phyloP scores from a whole-genome alignment of 2,797 vertebrate genomes.

The Leptatherina wallacei region DNA sequence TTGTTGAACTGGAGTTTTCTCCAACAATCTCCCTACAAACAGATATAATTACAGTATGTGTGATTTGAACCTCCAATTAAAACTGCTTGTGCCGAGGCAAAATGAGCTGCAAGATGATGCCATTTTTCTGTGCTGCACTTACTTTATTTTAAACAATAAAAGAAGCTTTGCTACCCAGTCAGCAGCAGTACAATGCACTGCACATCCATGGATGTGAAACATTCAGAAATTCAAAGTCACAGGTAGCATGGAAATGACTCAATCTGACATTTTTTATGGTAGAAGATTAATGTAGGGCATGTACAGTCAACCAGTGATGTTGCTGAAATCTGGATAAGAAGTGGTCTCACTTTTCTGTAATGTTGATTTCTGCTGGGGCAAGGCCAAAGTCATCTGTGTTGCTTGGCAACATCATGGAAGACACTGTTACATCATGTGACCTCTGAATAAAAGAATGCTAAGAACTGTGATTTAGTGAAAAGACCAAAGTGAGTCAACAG shows the following conservation, averaged over 20 bases:
- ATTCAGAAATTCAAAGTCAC: conserved; percentile 10
- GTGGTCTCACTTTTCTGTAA: neutral
- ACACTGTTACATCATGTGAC: neutral
- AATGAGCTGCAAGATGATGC: conserved; percentile 21
- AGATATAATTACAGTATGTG: conserved; percentile 4
- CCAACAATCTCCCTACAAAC: neutral
- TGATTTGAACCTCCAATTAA: conserved; percentile 19
- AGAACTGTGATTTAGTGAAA: neutral
- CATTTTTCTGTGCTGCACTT: conserved; percentile 42
- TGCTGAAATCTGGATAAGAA: neutral
- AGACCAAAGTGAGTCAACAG: neutral
- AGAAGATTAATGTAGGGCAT: neutral
- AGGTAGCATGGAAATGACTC: neutral
- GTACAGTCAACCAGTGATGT: neutral
- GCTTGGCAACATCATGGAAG: conserved; percentile 9
- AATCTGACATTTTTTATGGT: neutral
- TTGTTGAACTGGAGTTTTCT: neutral
- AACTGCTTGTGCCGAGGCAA: conserved; percentile 16
- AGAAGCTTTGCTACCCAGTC: conserved; percentile 40
- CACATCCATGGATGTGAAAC: conserved; percentile 20
- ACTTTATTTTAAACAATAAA: conserved; percentile 44
- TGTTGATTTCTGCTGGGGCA: neutral
- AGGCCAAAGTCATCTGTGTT: conserved; percentile 1
- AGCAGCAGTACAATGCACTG: conserved; percentile 34
- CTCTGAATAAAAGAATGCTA: neutral